Base-by-base conservation (phyloP, 2,888 invertebrate genomes). In the Tenthredo notha region DNA sequence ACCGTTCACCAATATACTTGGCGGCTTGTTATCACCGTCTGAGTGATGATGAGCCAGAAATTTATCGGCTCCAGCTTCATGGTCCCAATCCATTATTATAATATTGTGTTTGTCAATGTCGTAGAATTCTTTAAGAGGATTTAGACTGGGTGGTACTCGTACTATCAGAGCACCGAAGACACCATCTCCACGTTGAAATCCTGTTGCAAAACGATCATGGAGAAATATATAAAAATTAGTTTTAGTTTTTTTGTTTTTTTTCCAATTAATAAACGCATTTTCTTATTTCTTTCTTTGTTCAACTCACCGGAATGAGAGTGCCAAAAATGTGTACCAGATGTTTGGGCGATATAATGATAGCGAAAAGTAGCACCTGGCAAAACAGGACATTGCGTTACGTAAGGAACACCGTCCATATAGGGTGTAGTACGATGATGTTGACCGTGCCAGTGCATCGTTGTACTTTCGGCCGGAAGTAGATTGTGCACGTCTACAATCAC, bases 401-500 rank as follows among this genome's bases (percentile, higher is more conserved):
- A 96, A 0, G 98, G 98, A 0, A 98, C 98, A 0, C 98, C 98
- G 88, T 98, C 98, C 98, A 98, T 98, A 91, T 97, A 98, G 0
- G 98, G 98, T 0, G 96, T 96, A 0, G 95, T 95, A 83, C 94
- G 94, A 93, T 98, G 97, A 91, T 98, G 98, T 90, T 97, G 96
- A 0, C 98, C 98, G 91, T 98, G 98, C 98, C 98, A 98, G 91
- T 98, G 98, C 29, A 98, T 96, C 0, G 97, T 96, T 0, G 98
- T 98, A 33, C 96, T 96, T 91, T 98, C 98, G 0, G 97, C 96
- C 91, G 96, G 95, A 92, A 98, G 92, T 86, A 95, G 95, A 91
- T 98, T 98, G 87, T 96, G 95, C 9, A 98, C 97, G 90, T 98
- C 97, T 0, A 98, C 98, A 40, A 97, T 95, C 3, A 98, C 94